phyloP scores from a whole-genome alignment of 1,140 invertebrate genomes.

The Drosophila bocqueti region DNA sequence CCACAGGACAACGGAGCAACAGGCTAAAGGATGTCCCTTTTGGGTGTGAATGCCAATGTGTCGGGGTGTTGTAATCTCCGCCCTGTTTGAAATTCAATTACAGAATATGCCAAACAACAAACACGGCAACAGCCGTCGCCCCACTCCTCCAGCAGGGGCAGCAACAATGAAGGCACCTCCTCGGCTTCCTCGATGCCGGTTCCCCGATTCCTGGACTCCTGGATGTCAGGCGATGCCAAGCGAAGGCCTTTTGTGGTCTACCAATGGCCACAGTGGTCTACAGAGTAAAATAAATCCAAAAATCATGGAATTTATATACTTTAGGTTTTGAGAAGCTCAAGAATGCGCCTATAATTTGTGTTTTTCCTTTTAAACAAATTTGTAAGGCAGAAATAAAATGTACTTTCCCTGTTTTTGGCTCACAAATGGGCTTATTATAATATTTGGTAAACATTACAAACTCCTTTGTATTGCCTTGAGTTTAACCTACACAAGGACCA shows the following conservation, averaged over 20 bases:
- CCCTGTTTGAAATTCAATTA: constrained; percentile 75
- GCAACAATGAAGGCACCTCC: constrained; percentile 26
- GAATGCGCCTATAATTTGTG: not conserved
- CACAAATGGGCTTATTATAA: not conserved
- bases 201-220: constrained; percentile 1
- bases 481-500: not conserved
- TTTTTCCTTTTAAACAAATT: not conserved
- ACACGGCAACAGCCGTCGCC: constrained; percentile 9
- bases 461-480: not conserved
- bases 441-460: not conserved
- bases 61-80: constrained; percentile 42
- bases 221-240: constrained; percentile 3
- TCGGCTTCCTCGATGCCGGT: constrained; percentile 7
- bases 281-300: not conserved
- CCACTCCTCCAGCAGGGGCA: not conserved
- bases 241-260: constrained; percentile 35
- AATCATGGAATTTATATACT: not conserved
- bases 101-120: constrained; percentile 79
- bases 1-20: constrained; percentile 31
- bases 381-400: too few relatives aligned
- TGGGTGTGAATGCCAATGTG: constrained; percentile 1
- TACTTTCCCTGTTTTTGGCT: not conserved
- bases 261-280: constrained; percentile 28
- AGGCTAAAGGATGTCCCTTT: constrained; percentile 30
- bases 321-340: too few relatives aligned